Conservation (phyloP, 2,888 invertebrate species). For the Drosophila setosimentum region DNA sequence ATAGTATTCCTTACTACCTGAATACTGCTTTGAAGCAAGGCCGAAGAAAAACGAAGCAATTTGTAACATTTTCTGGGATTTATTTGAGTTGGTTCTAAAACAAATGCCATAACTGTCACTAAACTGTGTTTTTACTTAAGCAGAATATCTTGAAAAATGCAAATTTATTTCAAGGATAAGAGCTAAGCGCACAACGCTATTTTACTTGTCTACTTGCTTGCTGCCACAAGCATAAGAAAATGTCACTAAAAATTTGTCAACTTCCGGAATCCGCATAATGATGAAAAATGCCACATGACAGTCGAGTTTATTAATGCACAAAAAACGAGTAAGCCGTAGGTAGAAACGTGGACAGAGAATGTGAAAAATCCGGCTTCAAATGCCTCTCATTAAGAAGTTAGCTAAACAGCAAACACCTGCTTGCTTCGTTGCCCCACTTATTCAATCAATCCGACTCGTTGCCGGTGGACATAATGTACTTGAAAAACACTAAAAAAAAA, state of each 20-base stretch:
- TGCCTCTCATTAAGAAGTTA: constrained; percentile 43
- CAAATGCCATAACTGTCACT: constrained; percentile 71
- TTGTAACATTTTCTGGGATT: constrained; percentile 29
- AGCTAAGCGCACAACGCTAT: constrained; percentile 25
- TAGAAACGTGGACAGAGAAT: constrained; percentile 28
- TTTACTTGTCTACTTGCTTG: constrained; percentile 6
- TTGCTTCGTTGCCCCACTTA: neutral
- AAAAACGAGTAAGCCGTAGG: neutral
- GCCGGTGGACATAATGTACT: neutral
- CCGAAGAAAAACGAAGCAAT: neutral
- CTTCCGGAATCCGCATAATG: constrained; percentile 59
- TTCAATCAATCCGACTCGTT: constrained; percentile 22
- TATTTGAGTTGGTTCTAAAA: constrained; percentile 44
- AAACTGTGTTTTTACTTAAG: constrained; percentile 47
- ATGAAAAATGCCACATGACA: constrained; percentile 62
- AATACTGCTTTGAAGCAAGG: constrained; percentile 3
- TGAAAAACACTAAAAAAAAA: neutral
- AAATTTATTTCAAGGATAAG: constrained; percentile 73
- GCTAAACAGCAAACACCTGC: neutral
- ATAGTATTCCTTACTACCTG: constrained; percentile 4
- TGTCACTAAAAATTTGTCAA: constrained; percentile 72
- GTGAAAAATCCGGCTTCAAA: constrained; percentile 41
- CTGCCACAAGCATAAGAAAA: constrained; percentile 48
- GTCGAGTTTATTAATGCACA: constrained; percentile 56
- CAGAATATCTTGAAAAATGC: constrained; percentile 45